Conservation (phyloP, 2,797 vertebrate species). For the Micromesistius poutassou region DNA sequence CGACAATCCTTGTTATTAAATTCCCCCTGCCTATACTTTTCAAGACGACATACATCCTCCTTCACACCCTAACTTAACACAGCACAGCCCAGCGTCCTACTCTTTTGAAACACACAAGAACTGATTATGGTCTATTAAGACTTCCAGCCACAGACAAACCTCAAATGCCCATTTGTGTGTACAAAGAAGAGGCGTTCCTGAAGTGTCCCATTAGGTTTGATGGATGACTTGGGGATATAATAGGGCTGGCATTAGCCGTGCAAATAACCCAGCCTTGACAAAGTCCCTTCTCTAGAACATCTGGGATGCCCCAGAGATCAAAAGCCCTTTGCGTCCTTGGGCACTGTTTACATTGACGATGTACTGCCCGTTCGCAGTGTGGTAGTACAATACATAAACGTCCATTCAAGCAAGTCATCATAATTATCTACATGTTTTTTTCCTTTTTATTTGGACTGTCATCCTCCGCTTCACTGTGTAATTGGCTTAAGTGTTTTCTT, state of each 20-base stretch:
- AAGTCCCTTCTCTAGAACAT: conserved; percentile 62
- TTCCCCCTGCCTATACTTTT: no score
- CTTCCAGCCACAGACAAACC: conserved; percentile 48
- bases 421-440: no score
- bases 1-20: no score
- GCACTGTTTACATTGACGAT: conserved; percentile 62
- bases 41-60: not conserved
- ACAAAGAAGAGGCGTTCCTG: conserved; percentile 32
- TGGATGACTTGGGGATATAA: conserved; percentile 63
- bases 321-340: conserved; percentile 59
- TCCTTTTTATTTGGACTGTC: no score
- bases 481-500: no score
- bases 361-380: conserved; percentile 36
- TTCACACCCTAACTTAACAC: conserved; percentile 29
- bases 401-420: no score
- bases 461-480: no score
- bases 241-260: conserved; percentile 61
- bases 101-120: conserved; percentile 39
- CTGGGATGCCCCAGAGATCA: conserved; percentile 64
- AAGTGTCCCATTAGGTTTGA: conserved; percentile 59
- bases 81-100: not conserved
- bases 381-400: conserved; percentile 42
- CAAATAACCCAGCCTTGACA: conserved; percentile 68
- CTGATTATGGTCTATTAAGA: conserved; percentile 53
- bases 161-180: conserved; percentile 49